Evolutionary conservation across 2,888 invertebrate species (phyloP).

Genomic region (Ormyrus nitidulus): DNA sequence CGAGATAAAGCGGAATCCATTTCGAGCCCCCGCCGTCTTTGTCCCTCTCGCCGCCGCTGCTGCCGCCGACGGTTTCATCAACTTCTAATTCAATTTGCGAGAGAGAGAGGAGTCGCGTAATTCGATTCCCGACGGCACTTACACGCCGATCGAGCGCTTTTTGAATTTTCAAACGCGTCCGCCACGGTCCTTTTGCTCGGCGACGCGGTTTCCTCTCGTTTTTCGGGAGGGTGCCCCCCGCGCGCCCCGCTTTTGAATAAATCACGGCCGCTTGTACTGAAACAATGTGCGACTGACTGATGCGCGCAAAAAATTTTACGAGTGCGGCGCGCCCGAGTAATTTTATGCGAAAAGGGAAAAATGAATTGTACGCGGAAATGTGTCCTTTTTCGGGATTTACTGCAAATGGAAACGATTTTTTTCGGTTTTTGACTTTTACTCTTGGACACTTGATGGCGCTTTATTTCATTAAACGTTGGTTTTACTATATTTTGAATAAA

Average conservation of each 20-base stretch:
- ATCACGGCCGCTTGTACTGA: slow-evolving; percentile 27
- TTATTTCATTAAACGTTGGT: too few relatives aligned
- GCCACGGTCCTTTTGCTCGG: not conserved
- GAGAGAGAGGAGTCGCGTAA: slow-evolving; percentile 32
- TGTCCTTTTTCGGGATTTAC: not conserved
- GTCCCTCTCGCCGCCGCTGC: not conserved
- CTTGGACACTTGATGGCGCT: too few relatives aligned
- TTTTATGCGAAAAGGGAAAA: slow-evolving; percentile 38
- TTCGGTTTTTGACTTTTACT: too few relatives aligned
- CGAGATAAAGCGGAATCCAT: slow-evolving; percentile 64
- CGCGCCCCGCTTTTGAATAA: slow-evolving; percentile 41
- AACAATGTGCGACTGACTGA: slow-evolving; percentile 45
- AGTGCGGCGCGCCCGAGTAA: not conserved
- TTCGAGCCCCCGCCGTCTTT: slow-evolving; percentile 26
- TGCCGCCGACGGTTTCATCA: slow-evolving; percentile 46
- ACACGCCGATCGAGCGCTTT: slow-evolving; percentile 41
- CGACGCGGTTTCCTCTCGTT: not conserved
- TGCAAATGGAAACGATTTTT: too few relatives aligned
- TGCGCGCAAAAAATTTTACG: slow-evolving; percentile 30
- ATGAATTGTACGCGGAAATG: slow-evolving; percentile 17
- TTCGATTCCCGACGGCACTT: slow-evolving; percentile 45
- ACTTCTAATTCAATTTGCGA: slow-evolving; percentile 52
- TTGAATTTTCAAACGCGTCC: slow-evolving; percentile 9
- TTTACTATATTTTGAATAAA: too few relatives aligned
- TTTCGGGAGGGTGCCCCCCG: too few relatives aligned